Evolutionary conservation across 2,888 invertebrate species (phyloP).

Genomic region (Caenorhabditis japonica): DNA sequence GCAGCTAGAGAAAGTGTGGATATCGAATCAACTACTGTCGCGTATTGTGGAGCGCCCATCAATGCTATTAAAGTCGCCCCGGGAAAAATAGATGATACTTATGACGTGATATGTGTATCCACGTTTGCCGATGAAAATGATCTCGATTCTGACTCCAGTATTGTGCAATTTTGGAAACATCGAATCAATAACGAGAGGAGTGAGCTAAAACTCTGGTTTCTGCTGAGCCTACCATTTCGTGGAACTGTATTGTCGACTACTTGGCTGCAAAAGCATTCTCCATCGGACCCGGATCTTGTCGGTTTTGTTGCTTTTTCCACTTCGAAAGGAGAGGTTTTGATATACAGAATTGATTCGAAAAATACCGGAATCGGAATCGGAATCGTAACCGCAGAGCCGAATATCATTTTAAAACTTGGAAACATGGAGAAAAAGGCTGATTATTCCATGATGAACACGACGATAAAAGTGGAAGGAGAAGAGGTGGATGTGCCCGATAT

Average conservation of each 20-base stretch:
- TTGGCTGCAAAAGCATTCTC: conserved; percentile 47
- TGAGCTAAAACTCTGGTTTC: conserved; percentile 27
- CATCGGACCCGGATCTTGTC: conserved; percentile 24
- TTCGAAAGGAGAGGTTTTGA: conserved; percentile 49
- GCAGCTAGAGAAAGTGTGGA: not conserved
- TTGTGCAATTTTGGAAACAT: conserved; percentile 47
- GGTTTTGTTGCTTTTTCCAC: conserved; percentile 55
- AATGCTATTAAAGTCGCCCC: conserved; percentile 39
- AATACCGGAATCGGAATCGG: conserved; percentile 2
- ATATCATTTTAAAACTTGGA: conserved; percentile 16
- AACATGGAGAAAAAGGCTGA: not conserved
- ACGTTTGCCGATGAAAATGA: conserved; percentile 40
- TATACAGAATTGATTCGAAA: conserved; percentile 44
- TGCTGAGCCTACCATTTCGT: conserved; percentile 8
- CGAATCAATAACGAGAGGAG: not conserved
- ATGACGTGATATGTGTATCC: conserved; percentile 43
- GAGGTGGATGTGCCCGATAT: conserved; percentile 1
- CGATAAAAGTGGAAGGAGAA: conserved; percentile 19
- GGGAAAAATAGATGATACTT: conserved; percentile 7
- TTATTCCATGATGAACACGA: not conserved
- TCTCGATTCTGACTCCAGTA: conserved; percentile 26
- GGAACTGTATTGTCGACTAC: conserved; percentile 42
- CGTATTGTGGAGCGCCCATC: conserved; percentile 51
- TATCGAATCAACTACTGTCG: conserved; percentile 1
- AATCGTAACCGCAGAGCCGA: conserved; percentile 12